A percentile compares a stretch with the other conserved stretches of the same genome.
Conservation (phyloP, 2,888 invertebrate species). For the Microctonus hyperodae region DNA sequence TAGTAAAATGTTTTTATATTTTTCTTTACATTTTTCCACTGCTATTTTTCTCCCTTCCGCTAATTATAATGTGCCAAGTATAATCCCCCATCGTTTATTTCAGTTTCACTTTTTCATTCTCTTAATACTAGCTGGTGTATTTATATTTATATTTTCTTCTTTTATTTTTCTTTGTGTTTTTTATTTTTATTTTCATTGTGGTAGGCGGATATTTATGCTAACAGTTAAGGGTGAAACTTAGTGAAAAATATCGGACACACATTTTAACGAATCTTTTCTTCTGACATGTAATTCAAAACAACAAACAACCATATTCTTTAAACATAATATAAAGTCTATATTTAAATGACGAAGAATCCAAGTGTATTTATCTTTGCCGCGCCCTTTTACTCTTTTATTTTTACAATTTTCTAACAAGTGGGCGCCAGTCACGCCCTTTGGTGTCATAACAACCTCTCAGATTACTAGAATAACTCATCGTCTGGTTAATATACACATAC, state of each 20-base stretch:
- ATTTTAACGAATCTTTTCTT: slow-evolving; percentile 17
- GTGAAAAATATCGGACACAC: slow-evolving; percentile 38
- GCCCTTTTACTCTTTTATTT: slow-evolving; percentile 14
- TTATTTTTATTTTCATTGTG: background rate
- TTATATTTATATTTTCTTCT: background rate
- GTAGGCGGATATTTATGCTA: slow-evolving; percentile 41
- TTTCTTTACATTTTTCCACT: slow-evolving; percentile 12
- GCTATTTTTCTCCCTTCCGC: slow-evolving; percentile 25
- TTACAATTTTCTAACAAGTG: slow-evolving; percentile 28
- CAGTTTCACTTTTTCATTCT: background rate
- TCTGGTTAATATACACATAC: slow-evolving; percentile 9
- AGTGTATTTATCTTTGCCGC: slow-evolving; percentile 21
- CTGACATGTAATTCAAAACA: background rate
- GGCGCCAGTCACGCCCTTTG: slow-evolving; percentile 27
- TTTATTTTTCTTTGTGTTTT: background rate
- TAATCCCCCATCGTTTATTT: slow-evolving; percentile 12
- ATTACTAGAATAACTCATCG: slow-evolving; percentile 19
- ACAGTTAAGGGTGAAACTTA: slow-evolving; percentile 35
- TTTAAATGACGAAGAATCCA: slow-evolving; percentile 28
- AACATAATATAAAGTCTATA: slow-evolving; percentile 22
- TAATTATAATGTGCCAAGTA: slow-evolving; percentile 41
- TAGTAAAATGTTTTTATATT: slow-evolving; percentile 31
- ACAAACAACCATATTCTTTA: background rate
- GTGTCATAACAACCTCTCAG: slow-evolving; percentile 29
- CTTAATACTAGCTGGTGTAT: background rate